Evolutionary conservation across 2,113 vertebrate genomes (phyloP), one percentile per base, ranked within the genome.

Genomic region (Pyxicephalus adspersus): DNA sequence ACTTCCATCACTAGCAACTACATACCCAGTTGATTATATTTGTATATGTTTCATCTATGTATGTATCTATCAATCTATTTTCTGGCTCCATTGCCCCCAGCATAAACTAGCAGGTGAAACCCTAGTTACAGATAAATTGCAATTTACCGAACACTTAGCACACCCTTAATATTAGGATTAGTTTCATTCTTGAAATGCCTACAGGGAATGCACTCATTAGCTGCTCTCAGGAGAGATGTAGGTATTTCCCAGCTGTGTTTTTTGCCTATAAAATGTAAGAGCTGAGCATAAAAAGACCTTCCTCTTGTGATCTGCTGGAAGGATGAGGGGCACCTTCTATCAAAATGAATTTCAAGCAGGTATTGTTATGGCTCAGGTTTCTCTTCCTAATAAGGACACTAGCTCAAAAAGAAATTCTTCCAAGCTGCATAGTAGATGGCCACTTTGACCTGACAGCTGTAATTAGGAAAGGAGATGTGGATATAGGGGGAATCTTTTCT

Each of bases 401-500:
- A 60, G 77, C 77, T 58, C 54, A 60, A 38, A 68, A 45, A 23
- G n/a, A 68, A 45, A 38, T 67, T 38, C 64, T 26, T 38, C 65
- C 82, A 11, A 16, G 73, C 61, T 94, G 89, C 65, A 67, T 64
- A 16, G 79, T 93, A 29, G 84, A 87, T 72, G 76, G 83, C 34
- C 87, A 84, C 0, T 84, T 84, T 54, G 55, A 86, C 34, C 84
- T 86, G 60, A 85, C 83, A 63, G 84, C 61, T 67, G 61, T 90
- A 64, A 87, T 87, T 78, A 87, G 77, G 57, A 80, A 83, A 18
- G 91, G 92, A 22, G 83, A 93, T 76, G 85, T 94, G 28, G 84
- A 78, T 1, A 82, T 94, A 15, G 94, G 93, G 17, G 93, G 91
- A 60, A 90, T 94, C 31, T 94, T 94, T 83, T 86, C 87, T 75